phyloP scores from a whole-genome alignment of 2,797 vertebrate species.

The Notoglanidium macrostoma region DNA sequence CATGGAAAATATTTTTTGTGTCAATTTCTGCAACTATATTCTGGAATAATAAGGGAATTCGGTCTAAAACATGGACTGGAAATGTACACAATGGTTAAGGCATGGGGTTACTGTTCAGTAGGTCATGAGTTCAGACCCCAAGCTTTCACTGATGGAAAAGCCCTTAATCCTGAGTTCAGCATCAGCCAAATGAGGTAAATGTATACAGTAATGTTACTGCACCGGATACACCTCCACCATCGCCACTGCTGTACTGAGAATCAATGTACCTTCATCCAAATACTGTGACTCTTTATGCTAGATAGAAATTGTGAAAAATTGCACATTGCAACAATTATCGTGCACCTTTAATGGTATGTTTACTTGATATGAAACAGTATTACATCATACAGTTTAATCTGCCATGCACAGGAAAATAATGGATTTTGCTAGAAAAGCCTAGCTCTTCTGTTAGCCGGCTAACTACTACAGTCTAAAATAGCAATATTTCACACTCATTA shows the following conservation, averaged over 20 bases:
- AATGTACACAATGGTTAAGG: background rate
- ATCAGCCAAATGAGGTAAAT: background rate
- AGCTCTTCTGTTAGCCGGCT: background rate
- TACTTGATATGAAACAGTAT: background rate
- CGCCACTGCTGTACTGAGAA: background rate
- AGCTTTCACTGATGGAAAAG: background rate
- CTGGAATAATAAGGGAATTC: background rate
- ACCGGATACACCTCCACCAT: background rate
- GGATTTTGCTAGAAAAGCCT: background rate
- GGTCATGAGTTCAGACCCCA: background rate
- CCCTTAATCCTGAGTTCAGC: background rate
- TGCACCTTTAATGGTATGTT: background rate
- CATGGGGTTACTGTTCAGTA: background rate
- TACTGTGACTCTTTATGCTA: background rate
- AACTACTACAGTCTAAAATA: background rate
- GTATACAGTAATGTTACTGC: background rate
- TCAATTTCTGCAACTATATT: too few relatives aligned
- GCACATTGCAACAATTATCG: background rate
- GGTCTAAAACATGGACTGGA: background rate
- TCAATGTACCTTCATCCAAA: slow-evolving; percentile 1
- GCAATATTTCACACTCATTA: background rate
- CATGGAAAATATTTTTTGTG: too few relatives aligned
- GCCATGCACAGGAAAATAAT: background rate
- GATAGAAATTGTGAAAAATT: background rate
- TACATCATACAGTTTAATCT: background rate